Evolutionary conservation across 92 coral and sea anemone species (phyloP), one percentile per base, ranked within the genome.

Genomic region (Montipora capitata): DNA sequence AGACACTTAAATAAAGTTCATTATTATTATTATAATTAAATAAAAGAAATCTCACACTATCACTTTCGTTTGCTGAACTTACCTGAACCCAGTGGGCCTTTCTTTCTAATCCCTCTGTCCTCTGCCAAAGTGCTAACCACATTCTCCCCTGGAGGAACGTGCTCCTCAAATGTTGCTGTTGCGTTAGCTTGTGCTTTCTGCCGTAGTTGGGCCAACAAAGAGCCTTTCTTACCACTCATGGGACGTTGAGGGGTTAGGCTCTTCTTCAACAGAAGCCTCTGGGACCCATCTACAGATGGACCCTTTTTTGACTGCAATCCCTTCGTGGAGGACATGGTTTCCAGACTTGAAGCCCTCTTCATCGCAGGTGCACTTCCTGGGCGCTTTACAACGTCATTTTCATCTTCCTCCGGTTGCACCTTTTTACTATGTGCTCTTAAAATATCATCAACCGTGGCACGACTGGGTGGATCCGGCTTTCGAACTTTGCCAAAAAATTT

Each of bases 241-340:
- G 89, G 93, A 49, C 94, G 81, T 71, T 95, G 96, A 11, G 96
- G 93, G 38, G 88, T 83, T 5, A 81, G 89, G 83, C 83, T 85
- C 72, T 86, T 59, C 77, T 86, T 79, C 3, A 76, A 20, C 38
- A 51, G 68, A 68, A 77, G 20, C 15, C 54, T 70, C 13, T 70
- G 90, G 45, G 65, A 39, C 43, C 76, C 88, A 49, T 74, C 42
- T 67, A 74, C 89, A 66, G 72, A 72, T 3, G 20, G 35, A n/a
- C 40, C 68, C 41, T 73, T 73, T 71, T 73, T 73, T 41, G 78
- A 3, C 0, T 13, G 56, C 14, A 68, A 58, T 20, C 40, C 58
- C 71, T 86, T 77, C 62, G 6, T 16, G n/a, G 85, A 51, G 7
- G 78, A 64, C 12, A 86, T 13, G 6, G 74, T 64, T 27, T 72